A percentile compares a stretch with the other conserved stretches of the same genome.
These are phyloP conservation scores for Microctenopoma stevenorrisi DNA, from an alignment of 2,797 vertebrate species.

Conservation along the genomic window DNA sequence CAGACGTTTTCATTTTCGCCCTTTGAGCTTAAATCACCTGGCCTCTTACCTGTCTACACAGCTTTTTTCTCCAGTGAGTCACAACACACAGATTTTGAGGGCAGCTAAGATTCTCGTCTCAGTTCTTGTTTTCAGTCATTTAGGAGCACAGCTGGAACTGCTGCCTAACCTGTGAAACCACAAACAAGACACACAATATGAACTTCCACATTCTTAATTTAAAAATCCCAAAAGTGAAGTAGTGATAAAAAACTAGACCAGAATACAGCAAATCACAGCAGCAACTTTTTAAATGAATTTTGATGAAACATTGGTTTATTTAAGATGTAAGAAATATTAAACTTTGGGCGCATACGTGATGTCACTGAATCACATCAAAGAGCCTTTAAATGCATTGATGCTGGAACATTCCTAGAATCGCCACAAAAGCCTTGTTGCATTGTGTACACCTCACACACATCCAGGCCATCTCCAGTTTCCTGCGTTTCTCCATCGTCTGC, in stretches of 20 bases:
- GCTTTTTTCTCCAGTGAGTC: no score
- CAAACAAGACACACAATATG: neutral
- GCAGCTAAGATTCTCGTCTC: no score
- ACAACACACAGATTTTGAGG: no score
- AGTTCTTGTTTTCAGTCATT: no score
- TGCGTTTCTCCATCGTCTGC: conserved; percentile 34
- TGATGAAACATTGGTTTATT: neutral
- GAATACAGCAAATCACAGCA: no score
- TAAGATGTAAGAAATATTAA: neutral
- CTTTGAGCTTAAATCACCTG: no score
- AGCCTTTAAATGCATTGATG: conserved; percentile 41
- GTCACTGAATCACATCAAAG: conserved; percentile 46
- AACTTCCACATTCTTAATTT: no score
- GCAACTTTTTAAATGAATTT: neutral
- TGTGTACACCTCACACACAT: conserved; percentile 54
- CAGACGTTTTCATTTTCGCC: neutral
- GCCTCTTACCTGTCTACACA: no score
- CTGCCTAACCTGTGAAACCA: neutral
- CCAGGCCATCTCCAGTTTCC: conserved; percentile 67
- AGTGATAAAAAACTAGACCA: no score
- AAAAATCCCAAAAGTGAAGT: no score
- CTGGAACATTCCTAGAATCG: conserved; percentile 57
- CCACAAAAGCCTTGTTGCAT: conserved; percentile 40
- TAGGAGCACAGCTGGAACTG: neutral
- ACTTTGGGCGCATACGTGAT: neutral